Evolutionary conservation across 2,888 invertebrate genomes (phyloP).

Genomic region (Augiades crinisus): DNA sequence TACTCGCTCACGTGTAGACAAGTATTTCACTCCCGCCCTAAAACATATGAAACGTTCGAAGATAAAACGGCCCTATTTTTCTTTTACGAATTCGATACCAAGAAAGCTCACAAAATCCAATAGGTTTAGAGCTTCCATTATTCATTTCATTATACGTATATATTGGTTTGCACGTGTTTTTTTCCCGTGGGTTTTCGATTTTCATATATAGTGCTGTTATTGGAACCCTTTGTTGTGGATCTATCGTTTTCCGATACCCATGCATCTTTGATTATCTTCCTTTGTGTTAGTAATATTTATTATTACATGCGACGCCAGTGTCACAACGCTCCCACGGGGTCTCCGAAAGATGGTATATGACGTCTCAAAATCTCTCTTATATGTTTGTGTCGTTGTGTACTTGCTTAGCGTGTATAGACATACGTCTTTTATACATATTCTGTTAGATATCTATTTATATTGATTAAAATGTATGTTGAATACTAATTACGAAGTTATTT

Average conservation of each 20-base stretch:
- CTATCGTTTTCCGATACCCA: conserved; percentile 15
- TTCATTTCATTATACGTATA: conserved; percentile 52
- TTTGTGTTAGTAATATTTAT: not conserved
- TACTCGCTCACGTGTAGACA: not conserved
- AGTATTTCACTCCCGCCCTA: conserved; percentile 4
- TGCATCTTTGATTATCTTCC: conserved; percentile 10
- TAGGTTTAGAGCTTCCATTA: conserved; percentile 54
- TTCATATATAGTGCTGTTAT: conserved; percentile 26
- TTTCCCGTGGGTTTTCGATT: conserved; percentile 19
- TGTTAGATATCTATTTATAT: too few species aligned
- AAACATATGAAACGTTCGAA: conserved; percentile 23
- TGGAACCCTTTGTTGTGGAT: conserved; percentile 18
- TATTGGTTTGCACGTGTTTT: conserved; percentile 25
- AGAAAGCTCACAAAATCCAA: conserved; percentile 43
- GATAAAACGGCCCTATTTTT: conserved; percentile 29
- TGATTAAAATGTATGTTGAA: too few species aligned
- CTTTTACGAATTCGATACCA: conserved; percentile 31
- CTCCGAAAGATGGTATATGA: too few species aligned
- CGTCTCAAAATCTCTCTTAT: too few species aligned
- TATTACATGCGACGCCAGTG: too few species aligned
- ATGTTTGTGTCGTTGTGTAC: too few species aligned
- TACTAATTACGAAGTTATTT: too few species aligned
- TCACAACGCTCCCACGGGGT: too few species aligned
- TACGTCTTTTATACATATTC: too few species aligned
- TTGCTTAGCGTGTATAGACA: too few species aligned